Evolutionary conservation across 2,888 invertebrate genomes (phyloP).

Genomic region (Mamestra brassicae): DNA sequence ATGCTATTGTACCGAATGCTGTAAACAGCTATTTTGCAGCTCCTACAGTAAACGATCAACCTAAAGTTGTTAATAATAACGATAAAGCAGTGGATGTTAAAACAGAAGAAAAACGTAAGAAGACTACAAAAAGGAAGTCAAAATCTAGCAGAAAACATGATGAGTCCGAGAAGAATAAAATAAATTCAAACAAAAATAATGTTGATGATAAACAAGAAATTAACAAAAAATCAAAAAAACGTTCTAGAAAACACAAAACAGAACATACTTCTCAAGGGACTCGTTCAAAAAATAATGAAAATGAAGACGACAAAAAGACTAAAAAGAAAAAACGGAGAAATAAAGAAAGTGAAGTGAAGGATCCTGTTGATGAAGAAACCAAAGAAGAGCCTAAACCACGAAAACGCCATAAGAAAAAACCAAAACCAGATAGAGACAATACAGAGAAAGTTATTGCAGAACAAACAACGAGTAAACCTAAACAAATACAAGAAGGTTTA

Average conservation of each 20-base stretch:
- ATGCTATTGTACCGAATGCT: constrained; percentile 65
- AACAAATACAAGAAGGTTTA: constrained; percentile 45
- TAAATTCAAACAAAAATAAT: constrained; percentile 14
- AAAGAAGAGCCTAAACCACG: constrained; percentile 41
- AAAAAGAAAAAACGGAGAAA: constrained; percentile 40
- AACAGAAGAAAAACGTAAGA: constrained; percentile 17
- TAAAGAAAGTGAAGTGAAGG: constrained; percentile 21
- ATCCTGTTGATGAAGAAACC: constrained; percentile 20
- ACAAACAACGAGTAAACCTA: constrained; percentile 24
- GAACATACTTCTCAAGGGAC: background rate
- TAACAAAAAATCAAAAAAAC: constrained; percentile 34
- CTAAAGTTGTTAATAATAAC: constrained; percentile 14
- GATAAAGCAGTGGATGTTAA: background rate
- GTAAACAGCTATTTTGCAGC: constrained; percentile 76
- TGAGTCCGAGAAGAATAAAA: background rate
- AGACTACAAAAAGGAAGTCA: constrained; percentile 39
- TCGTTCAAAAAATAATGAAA: constrained; percentile 1
- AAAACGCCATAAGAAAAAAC: constrained; percentile 47
- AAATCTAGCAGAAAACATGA: constrained; percentile 45
- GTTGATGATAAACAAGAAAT: constrained; percentile 7
- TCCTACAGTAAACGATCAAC: constrained; percentile 66
- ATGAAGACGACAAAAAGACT: background rate
- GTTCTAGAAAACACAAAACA: constrained; percentile 16
- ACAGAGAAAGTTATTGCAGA: constrained; percentile 39
- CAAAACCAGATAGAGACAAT: constrained; percentile 25